Percentiles rank a stretch among this genome's conserved stretches.
These are phyloP conservation scores for Phymanthus crucifer DNA, from an alignment of 92 coral and sea anemone genomes.

Conservation along the genomic window DNA sequence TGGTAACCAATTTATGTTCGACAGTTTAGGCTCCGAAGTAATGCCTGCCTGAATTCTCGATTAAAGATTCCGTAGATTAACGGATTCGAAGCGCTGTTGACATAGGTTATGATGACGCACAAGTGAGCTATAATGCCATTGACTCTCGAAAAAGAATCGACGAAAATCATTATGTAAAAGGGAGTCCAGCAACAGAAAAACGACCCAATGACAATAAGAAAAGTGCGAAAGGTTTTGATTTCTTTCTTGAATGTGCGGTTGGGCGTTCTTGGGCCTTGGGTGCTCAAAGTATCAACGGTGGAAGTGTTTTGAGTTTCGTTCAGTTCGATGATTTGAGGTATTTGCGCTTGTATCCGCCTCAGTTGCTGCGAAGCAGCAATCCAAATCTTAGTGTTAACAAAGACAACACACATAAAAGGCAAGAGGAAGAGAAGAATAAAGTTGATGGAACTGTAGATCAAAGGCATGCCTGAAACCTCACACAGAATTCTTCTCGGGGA, in stretches of 20 bases:
- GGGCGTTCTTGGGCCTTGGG: neutral
- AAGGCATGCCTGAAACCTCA: slow-evolving; percentile 22
- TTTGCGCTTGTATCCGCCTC: slow-evolving; percentile 6
- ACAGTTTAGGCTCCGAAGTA: slow-evolving; percentile 27
- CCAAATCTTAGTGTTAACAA: slow-evolving; percentile 26
- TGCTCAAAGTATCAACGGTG: neutral
- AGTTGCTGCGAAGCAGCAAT: slow-evolving; percentile 18
- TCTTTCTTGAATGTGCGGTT: slow-evolving; percentile 40
- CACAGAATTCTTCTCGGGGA: slow-evolving; percentile 25
- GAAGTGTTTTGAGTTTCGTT: neutral
- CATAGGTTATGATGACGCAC: slow-evolving; percentile 53
- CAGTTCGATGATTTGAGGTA: neutral
- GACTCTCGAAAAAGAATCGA: slow-evolving; percentile 43
- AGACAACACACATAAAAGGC: slow-evolving; percentile 13
- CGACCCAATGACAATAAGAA: slow-evolving; percentile 61
- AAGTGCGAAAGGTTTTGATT: slow-evolving; percentile 67
- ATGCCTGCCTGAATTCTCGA: slow-evolving; percentile 60
- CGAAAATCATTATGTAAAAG: slow-evolving; percentile 45
- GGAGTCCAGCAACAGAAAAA: slow-evolving; percentile 74
- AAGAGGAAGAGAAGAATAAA: slow-evolving; percentile 11
- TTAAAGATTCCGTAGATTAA: slow-evolving; percentile 63
- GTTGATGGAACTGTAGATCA: slow-evolving; percentile 2
- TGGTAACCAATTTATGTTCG: too few species aligned
- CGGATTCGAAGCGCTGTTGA: slow-evolving; percentile 78
- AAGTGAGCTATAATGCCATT: slow-evolving; percentile 36